Evolutionary conservation across 1,140 invertebrate genomes (phyloP).

Genomic region (Tribolium madens): DNA sequence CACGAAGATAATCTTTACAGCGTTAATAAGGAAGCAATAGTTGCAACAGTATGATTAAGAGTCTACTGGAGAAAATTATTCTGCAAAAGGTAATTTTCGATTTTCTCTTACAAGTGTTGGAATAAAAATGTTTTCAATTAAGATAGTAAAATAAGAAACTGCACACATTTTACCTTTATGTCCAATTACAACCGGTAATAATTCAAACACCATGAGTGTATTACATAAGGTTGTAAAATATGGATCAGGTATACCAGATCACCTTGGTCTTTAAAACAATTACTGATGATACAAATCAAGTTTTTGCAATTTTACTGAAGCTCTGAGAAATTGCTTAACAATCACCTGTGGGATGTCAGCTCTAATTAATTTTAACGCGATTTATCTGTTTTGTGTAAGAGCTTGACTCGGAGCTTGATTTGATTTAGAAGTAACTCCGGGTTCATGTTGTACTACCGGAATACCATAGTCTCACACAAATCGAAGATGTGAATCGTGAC

Average conservation of each 20-base stretch:
- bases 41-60: too few relatives aligned
- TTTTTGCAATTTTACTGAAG: neutral
- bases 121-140: neutral
- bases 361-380: constrained; percentile 13
- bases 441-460: constrained; percentile 4
- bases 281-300: neutral
- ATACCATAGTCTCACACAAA: constrained; percentile 2
- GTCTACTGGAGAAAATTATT: too few relatives aligned
- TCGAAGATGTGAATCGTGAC: constrained; percentile 40
- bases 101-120: neutral
- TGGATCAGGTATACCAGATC: constrained; percentile 17
- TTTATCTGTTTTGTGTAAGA: neutral
- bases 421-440: neutral
- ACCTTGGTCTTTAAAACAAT: constrained; percentile 30
- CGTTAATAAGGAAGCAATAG: neutral
- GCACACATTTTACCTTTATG: neutral
- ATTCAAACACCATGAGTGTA: constrained; percentile 9
- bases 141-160: neutral
- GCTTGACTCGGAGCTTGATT: neutral
- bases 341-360: constrained; percentile 9
- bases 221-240: constrained; percentile 22
- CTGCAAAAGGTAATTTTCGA: neutral
- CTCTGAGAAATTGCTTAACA: neutral
- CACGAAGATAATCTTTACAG: neutral
- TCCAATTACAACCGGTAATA: constrained; percentile 1